These are phyloP conservation scores for Falco columbarius DNA, from an alignment of 2,797 vertebrate species.

Conservation along the genomic window DNA sequence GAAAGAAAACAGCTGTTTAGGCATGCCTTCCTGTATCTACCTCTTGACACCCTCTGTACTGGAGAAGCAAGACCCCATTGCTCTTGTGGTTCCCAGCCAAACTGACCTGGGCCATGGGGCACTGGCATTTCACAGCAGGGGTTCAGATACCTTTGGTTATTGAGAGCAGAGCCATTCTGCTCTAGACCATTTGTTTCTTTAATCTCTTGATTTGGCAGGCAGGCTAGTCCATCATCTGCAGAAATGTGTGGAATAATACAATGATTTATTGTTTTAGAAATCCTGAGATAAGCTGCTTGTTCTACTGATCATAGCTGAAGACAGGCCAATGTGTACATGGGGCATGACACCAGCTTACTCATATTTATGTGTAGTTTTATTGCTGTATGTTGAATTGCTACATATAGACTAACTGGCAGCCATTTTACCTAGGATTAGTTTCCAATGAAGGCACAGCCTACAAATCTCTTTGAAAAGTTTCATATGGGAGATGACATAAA, in stretches of 20 bases:
- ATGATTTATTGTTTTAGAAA: not conserved
- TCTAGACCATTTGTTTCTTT: not conserved
- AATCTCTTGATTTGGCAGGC: not conserved
- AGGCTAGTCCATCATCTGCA: not conserved
- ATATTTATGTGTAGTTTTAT: not conserved
- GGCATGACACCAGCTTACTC: not conserved
- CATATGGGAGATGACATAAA: not conserved
- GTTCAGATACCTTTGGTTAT: not conserved
- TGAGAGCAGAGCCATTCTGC: not conserved
- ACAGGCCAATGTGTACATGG: not conserved
- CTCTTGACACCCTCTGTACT: not conserved
- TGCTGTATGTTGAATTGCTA: not conserved
- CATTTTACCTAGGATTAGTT: not conserved
- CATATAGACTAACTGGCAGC: not conserved
- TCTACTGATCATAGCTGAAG: not conserved
- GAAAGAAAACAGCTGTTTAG: not conserved
- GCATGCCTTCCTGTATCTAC: not conserved
- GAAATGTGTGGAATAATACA: not conserved
- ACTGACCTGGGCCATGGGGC: not conserved
- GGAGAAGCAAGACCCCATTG: not conserved
- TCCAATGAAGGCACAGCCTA: not conserved
- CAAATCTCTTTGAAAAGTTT: not conserved
- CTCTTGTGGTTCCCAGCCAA: not conserved
- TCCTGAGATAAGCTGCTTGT: not conserved
- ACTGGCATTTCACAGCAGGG: not conserved